Conservation (phyloP, 2,113 vertebrate species). For the Desmodus rotundus region DNA sequence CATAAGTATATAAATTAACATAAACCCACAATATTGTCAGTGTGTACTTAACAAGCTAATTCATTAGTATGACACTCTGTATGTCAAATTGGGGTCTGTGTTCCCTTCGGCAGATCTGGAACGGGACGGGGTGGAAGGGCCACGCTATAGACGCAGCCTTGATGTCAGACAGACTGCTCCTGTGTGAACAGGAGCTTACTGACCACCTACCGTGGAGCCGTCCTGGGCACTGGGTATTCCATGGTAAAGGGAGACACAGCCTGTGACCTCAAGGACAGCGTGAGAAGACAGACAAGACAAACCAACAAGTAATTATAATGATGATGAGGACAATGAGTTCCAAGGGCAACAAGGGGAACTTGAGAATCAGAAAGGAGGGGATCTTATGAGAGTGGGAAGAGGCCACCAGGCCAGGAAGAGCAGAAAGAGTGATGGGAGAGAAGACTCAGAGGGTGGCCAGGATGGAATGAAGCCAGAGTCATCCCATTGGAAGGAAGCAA, state of each 20-base stretch:
- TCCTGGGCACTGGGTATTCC: not conserved
- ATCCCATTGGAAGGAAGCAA: not conserved
- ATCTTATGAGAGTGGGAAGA: no score
- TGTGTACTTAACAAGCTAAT: not conserved
- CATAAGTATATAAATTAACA: not conserved
- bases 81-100: not conserved
- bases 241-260: not conserved
- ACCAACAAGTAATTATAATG: no score
- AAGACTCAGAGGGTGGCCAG: fast-evolving
- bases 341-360: fast-evolving
- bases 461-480: not conserved
- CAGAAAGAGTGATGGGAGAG: not conserved
- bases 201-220: fast-evolving
- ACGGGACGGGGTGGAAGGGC: fast-evolving
- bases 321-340: fast-evolving
- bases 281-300: not conserved
- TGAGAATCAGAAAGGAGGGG: not conserved
- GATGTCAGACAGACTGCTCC: fast-evolving
- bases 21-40: not conserved
- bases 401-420: no score
- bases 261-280: no score
- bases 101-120: not conserved
- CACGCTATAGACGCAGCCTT: fast-evolving
- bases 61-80: not conserved
- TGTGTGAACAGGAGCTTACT: fast-evolving